These are phyloP conservation scores for Anthrax anthrax DNA, from an alignment of 2,888 invertebrate species.

Conservation along the genomic window DNA sequence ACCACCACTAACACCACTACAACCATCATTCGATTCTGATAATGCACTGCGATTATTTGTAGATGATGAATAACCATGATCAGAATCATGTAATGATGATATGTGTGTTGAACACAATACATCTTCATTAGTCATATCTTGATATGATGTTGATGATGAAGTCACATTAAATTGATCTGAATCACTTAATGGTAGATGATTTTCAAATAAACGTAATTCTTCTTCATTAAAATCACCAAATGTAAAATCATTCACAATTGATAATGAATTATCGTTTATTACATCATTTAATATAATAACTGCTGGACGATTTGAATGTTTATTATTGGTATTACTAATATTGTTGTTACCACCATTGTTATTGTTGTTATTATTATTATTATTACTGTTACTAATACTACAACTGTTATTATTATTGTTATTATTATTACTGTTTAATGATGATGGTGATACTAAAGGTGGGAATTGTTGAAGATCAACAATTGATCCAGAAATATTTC, in stretches of 20 bases:
- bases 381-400: neutral
- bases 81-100: constrained; percentile 10
- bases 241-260: constrained; percentile 53
- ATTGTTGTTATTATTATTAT: neutral
- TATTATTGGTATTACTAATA: neutral
- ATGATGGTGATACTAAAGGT: neutral
- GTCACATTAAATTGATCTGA: constrained; percentile 5
- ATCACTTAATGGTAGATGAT: constrained; percentile 5
- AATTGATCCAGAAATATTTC: neutral
- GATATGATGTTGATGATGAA: neutral
- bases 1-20: constrained; percentile 2
- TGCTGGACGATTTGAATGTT: constrained; percentile 41
- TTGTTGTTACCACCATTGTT: too few relatives aligned
- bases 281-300: constrained; percentile 56
- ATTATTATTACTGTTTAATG: constrained; percentile 1
- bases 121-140: too few relatives aligned
- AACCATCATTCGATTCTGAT: constrained; percentile 23
- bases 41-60: constrained; percentile 9
- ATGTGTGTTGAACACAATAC: constrained; percentile 5
- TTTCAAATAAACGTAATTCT: constrained; percentile 24
- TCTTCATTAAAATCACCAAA: constrained; percentile 41
- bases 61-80: constrained; percentile 11
- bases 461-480: neutral
- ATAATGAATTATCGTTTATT: constrained; percentile 29
- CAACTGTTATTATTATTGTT: constrained; percentile 2